Percentiles rank a stretch among this genome's conserved stretches.
phyloP scores from a whole-genome alignment of 1,140 invertebrate species.

The Oedothorax gibbosus region DNA sequence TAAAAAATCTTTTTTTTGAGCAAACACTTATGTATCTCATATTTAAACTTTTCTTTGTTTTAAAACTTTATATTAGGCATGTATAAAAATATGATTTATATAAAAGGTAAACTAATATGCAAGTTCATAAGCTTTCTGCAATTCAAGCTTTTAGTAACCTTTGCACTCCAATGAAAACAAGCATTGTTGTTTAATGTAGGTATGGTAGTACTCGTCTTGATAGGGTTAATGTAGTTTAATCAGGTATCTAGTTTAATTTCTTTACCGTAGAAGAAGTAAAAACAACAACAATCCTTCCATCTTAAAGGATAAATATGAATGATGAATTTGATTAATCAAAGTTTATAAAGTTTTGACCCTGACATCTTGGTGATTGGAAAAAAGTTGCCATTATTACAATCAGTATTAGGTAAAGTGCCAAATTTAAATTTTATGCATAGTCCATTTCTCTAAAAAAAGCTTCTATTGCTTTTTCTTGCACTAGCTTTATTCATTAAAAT shows the following conservation, averaged over 20 bases:
- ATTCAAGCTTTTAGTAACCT: neutral
- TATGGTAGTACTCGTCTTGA: neutral
- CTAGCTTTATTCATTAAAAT: too few species aligned
- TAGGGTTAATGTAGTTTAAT: neutral
- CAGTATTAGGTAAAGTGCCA: constrained; percentile 34
- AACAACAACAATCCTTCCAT: constrained; percentile 16
- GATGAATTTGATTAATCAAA: constrained; percentile 15
- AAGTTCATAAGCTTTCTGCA: too few species aligned
- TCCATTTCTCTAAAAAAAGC: too few species aligned
- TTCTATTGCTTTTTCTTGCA: too few species aligned
- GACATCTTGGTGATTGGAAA: constrained; percentile 5
- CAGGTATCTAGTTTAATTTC: constrained; percentile 15
- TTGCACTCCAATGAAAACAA: neutral
- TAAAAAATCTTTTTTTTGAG: too few species aligned
- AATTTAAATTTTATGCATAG: neutral
- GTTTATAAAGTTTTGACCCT: constrained; percentile 38
- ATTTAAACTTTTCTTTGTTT: too few species aligned
- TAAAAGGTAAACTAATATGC: too few species aligned
- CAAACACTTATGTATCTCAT: too few species aligned
- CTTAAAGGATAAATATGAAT: neutral
- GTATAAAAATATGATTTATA: too few species aligned
- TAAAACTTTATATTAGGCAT: too few species aligned
- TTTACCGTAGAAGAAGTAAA: neutral
- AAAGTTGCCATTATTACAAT: constrained; percentile 11
- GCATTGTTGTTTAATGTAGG: neutral